Evolutionary conservation across 2,113 vertebrate genomes (phyloP), one percentile per base, ranked within the genome.

Genomic region (Urocolius indicus): DNA sequence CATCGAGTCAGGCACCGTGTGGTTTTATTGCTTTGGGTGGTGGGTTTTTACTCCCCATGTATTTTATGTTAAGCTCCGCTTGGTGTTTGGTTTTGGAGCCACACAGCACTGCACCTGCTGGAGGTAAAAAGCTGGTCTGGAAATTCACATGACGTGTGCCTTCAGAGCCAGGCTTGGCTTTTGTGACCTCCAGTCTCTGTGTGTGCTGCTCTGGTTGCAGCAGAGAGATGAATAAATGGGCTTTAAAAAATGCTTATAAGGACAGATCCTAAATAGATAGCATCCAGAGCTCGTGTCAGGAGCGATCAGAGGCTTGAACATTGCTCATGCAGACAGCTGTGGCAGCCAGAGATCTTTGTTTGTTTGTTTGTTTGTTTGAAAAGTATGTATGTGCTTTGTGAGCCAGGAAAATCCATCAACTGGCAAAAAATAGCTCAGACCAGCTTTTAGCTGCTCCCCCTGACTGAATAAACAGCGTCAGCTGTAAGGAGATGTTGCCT

Each of bases 331-430:
- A 89, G 87, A 91, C 76, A 89, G 89, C 74, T 38, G 8, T 26
- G 62, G 66, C 68, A 89, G 91, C 93, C 10, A 0, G 69, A 82
- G 87, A 20, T 36, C 81, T 92, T 51, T 62, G 54, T n/a, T 66
- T 65, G 71, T 67, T 91, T 83, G 52, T 78, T 57, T 87, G n/a
- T 41, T 41, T 41, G 38, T 72, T 79, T 87, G 41, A 24, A 30
- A 78, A 73, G 57, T 11, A 27, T 54, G 30, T 13, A 41, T 74
- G 67, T 93, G 63, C 87, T 67, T 29, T 30, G 43, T 5, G 7
- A 93, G 93, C 87, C 89, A 74, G 95, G 91, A 96, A 94, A 89
- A 94, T 87, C 80, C 84, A 68, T 75, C 73, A 34, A n/a, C 69
- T 27, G 74, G 45, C 41, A 48, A 15, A 57, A 86, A 91, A 63